These are phyloP conservation scores for Phylloscopus whistleri DNA, from an alignment of 2,113 vertebrate species.

Conservation along the genomic window DNA sequence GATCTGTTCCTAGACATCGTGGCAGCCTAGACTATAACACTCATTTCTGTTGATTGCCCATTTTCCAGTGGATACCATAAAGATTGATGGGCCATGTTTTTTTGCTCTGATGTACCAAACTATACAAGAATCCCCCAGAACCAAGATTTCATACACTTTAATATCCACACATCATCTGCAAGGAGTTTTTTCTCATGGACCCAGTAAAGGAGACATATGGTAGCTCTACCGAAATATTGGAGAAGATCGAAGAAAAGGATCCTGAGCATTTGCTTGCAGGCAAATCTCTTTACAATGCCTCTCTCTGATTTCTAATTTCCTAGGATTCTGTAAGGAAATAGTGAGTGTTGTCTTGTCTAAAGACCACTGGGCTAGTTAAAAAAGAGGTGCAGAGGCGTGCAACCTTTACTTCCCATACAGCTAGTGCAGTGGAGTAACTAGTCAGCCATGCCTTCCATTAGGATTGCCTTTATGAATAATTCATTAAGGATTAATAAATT, in stretches of 20 bases:
- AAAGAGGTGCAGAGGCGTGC: background rate
- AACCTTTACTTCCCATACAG: background rate
- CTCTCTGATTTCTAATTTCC: background rate
- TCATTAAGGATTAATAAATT: constrained; percentile 49
- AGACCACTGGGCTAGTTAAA: background rate
- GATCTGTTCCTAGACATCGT: background rate
- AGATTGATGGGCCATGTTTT: background rate
- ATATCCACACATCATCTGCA: background rate
- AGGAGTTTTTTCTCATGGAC: background rate
- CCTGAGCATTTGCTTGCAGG: background rate
- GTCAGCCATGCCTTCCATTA: background rate
- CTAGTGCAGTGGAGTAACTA: background rate
- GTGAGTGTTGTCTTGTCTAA: background rate
- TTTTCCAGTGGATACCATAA: background rate
- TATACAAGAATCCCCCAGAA: background rate
- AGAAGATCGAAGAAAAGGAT: background rate
- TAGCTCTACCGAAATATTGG: background rate
- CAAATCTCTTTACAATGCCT: background rate
- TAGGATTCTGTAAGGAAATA: background rate
- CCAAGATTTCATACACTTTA: background rate
- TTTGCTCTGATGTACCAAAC: background rate
- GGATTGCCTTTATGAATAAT: constrained; percentile 25
- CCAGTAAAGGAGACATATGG: background rate
- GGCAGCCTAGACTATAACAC: background rate
- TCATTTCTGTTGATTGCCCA: background rate